A percentile compares a stretch with the other conserved stretches of the same genome.
phyloP scores from a whole-genome alignment of 30 jellyfish, hydroid and myxozoan genomes.

The Cassiopea xamachana region DNA sequence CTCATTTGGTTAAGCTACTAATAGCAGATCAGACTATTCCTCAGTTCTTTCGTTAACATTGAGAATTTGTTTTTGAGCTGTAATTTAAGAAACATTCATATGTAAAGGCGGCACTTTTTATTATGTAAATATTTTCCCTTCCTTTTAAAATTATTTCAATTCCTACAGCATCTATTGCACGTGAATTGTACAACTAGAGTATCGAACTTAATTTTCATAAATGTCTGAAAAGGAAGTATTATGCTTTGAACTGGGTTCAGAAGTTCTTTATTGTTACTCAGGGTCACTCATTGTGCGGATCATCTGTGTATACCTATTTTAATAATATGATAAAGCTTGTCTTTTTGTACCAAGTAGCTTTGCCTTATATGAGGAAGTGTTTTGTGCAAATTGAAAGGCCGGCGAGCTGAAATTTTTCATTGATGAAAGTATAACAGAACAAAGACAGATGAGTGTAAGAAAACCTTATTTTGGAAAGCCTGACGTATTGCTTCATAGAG shows the following conservation, averaged over 20 bases:
- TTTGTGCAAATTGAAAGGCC: neutral
- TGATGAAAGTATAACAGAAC: too few relatives aligned
- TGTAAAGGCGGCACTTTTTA: neutral
- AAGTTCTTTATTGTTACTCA: neutral
- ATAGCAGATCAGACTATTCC: too few relatives aligned
- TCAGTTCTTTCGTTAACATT: too few relatives aligned
- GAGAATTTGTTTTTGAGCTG: neutral
- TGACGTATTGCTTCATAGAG: too few relatives aligned
- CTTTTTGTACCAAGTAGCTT: too few relatives aligned
- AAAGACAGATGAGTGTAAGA: too few relatives aligned
- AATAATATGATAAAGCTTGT: neutral
- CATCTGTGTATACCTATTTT: neutral
- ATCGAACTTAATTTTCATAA: neutral
- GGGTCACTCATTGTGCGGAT: neutral
- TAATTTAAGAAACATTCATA: too few relatives aligned
- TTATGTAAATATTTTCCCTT: neutral
- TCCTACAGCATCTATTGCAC: neutral
- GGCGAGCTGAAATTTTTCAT: neutral
- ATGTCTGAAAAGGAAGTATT: too few relatives aligned
- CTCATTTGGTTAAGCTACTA: too few relatives aligned
- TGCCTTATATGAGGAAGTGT: neutral
- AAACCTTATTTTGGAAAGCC: too few relatives aligned
- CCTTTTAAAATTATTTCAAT: neutral
- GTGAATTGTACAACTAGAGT: neutral
- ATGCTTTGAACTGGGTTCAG: neutral